Evolutionary conservation across 2,797 vertebrate genomes (phyloP).

Genomic region (Neoniphon sammara): DNA sequence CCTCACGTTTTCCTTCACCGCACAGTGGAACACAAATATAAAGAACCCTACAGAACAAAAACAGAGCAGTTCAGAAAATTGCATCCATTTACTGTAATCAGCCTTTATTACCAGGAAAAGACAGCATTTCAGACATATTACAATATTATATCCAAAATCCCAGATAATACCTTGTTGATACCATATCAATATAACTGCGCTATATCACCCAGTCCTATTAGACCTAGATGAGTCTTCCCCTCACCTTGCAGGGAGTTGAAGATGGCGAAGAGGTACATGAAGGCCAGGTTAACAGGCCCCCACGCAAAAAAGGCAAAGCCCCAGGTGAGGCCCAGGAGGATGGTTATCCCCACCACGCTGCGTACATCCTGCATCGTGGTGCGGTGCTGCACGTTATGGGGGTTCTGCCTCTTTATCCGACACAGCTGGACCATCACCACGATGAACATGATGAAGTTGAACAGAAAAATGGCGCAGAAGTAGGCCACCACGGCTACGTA

Average conservation of each 20-base stretch:
- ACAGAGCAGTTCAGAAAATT: too few species aligned
- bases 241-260: constrained; percentile 96
- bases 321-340: constrained; percentile 96
- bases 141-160: too few species aligned
- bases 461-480: constrained; percentile 90
- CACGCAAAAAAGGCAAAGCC: constrained; percentile 98
- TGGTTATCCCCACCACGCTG: constrained; percentile 90
- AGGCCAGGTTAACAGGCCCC: constrained; percentile 88
- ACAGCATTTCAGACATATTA: too few species aligned
- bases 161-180: too few species aligned
- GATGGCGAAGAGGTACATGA: constrained; percentile 97
- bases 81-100: too few species aligned
- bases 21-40: constrained; percentile 96
- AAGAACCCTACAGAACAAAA: constrained; percentile 88
- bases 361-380: constrained; percentile 86
- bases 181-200: too few species aligned
- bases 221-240: neutral
- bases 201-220: too few species aligned
- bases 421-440: constrained; percentile 94
- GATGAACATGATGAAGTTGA: constrained; percentile 95
- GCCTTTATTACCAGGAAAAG: too few species aligned
- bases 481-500: constrained; percentile 95
- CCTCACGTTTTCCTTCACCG: constrained; percentile 92
- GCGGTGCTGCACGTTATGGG: constrained; percentile 87
- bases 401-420: constrained; percentile 93